Conservation (phyloP, 2,797 vertebrate genomes). For the Aulostomus chinensis region DNA sequence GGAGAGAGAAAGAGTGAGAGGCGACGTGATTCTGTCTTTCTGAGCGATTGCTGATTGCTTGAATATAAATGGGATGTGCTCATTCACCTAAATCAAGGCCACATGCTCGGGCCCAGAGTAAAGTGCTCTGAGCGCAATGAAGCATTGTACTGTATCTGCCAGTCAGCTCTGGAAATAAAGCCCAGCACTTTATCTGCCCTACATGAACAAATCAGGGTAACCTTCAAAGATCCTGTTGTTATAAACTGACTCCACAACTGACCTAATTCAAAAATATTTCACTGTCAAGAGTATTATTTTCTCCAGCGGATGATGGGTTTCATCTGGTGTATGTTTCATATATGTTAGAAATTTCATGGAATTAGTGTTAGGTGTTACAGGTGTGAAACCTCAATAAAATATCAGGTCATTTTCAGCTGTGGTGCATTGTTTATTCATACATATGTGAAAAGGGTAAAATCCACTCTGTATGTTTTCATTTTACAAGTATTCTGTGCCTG, state of each 20-base stretch:
- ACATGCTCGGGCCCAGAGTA: conserved; percentile 60
- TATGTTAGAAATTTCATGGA: not conserved
- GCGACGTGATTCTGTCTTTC: conserved; percentile 23
- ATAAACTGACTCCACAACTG: conserved; percentile 34
- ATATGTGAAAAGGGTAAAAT: too few species aligned
- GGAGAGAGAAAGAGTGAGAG: conserved; percentile 28
- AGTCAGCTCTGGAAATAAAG: conserved; percentile 57
- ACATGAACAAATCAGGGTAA: conserved; percentile 54
- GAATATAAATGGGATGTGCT: conserved; percentile 72
- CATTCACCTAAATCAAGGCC: conserved; percentile 78
- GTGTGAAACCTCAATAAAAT: too few species aligned
- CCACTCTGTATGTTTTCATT: too few species aligned
- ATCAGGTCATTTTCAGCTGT: too few species aligned
- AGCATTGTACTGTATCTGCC: conserved; percentile 67
- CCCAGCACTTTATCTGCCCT: conserved; percentile 38
- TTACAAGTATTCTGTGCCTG: too few species aligned
- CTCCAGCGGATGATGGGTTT: too few species aligned
- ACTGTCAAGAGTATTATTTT: too few species aligned
- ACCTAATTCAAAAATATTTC: conserved; percentile 1
- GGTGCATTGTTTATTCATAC: too few species aligned
- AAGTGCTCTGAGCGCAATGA: conserved; percentile 55
- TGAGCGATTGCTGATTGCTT: conserved; percentile 66
- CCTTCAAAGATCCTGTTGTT: conserved; percentile 59
- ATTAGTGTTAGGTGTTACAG: too few species aligned
- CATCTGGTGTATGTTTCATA: not conserved